Evolutionary conservation across 1,140 invertebrate genomes (phyloP), one percentile per base, ranked within the genome.

Genomic region (Leptestheria dahalacensis): DNA sequence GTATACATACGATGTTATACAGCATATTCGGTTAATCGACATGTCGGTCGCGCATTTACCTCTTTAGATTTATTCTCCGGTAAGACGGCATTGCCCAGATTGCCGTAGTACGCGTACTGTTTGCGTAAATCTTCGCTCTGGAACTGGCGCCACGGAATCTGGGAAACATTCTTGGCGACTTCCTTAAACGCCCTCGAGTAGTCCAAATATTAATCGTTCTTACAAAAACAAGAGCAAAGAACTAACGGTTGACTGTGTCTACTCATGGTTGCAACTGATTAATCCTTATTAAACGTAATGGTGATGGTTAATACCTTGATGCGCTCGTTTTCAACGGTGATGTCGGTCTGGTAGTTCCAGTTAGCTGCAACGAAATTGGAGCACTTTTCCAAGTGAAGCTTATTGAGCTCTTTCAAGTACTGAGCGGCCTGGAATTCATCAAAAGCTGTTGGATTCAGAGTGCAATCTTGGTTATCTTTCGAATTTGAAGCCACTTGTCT

Each of bases 11-110:
- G n/a, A n/a, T n/a, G n/a, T n/a, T n/a, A n/a, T n/a, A n/a, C n/a
- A n/a, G n/a, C n/a, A n/a, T n/a, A n/a, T 52, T 2, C 2, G 18
- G 20, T 9, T 23, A 15, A n/a, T 1, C 18, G 10, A 50, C n/a
- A 50, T 50, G 9, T 15, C 48, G 9, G 9, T n/a, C 9, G 21
- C n/a, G n/a, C n/a, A 12, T 57, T 56, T 65, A 76, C 74, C 66
- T 71, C 67, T 48, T 67, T 66, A 9, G 70, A 65, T 64, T 73
- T 72, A 1, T 83, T 76, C 66, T 85, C 79, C 0, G 82, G 75
- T 47, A 92, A 72, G 1, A 83, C 85, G 0, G 84, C 72, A 0
- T 77, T 74, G 0, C 86, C 87, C 1, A 88, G 71, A 56, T 82
- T 74, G 11, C 79, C 78, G 48, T 75, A 60, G 12, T 62, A 60